phyloP scores from a whole-genome alignment of 1,140 invertebrate genomes.

The Brachionus plicatilis region DNA sequence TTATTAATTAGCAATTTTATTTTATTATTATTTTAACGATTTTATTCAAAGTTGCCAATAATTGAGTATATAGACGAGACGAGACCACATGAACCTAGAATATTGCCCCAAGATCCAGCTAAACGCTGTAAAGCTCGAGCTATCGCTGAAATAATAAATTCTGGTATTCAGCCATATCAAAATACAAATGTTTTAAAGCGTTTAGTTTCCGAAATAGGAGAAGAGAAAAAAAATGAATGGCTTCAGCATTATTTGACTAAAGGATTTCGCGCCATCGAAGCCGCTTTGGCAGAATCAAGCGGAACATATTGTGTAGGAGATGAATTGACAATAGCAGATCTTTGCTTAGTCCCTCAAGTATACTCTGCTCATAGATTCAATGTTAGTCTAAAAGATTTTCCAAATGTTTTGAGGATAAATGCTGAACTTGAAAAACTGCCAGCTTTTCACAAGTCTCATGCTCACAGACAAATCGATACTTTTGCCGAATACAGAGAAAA shows the following conservation, averaged over 20 bases:
- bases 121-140: slow-evolving; percentile 65
- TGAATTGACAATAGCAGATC: slow-evolving; percentile 84
- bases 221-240: slow-evolving; percentile 61
- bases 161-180: slow-evolving; percentile 90
- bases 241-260: slow-evolving; percentile 81
- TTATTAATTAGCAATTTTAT: too few species aligned
- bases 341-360: slow-evolving; percentile 87
- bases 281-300: slow-evolving; percentile 70
- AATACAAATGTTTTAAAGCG: slow-evolving; percentile 69
- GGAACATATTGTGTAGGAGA: slow-evolving; percentile 92
- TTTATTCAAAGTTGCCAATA: slow-evolving; percentile 65
- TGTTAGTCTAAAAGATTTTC: slow-evolving; percentile 17
- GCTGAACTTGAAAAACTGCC: slow-evolving; percentile 9
- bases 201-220: slow-evolving; percentile 42
- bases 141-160: slow-evolving; percentile 74
- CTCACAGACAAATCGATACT: slow-evolving; percentile 28
- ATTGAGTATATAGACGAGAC: slow-evolving; percentile 92
- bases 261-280: slow-evolving; percentile 81
- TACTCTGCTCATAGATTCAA: slow-evolving; percentile 47
- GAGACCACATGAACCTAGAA: slow-evolving; percentile 64
- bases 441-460: slow-evolving; percentile 11
- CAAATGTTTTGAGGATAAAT: not conserved
- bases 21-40: too few species aligned
- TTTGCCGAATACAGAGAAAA: slow-evolving; percentile 18
- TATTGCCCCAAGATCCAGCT: slow-evolving; percentile 78